These are phyloP conservation scores for Eulemur macaco DNA, from an alignment of 2,113 vertebrate genomes.

Conservation along the genomic window DNA sequence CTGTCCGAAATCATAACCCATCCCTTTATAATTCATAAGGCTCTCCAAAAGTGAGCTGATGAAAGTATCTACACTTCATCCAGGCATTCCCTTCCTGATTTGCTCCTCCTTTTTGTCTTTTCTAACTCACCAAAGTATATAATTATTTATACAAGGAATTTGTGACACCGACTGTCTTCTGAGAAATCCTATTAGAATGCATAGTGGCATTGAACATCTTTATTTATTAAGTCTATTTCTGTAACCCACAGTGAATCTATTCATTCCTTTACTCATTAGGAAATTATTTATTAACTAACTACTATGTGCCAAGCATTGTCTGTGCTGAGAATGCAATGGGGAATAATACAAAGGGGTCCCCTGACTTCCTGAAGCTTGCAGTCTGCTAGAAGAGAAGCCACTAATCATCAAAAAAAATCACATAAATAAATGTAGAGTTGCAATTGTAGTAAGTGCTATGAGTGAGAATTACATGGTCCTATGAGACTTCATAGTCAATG, in stretches of 20 bases:
- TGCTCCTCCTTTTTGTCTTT: neutral
- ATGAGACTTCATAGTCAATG: neutral
- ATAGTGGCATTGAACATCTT: neutral
- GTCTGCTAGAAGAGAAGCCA: neutral
- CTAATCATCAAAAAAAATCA: conserved; percentile 12
- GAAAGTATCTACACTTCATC: neutral
- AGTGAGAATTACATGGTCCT: neutral
- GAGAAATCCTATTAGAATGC: neutral
- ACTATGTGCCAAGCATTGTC: neutral
- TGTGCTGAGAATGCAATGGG: conserved; percentile 1
- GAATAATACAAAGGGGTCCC: neutral
- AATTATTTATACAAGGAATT: neutral
- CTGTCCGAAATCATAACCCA: neutral
- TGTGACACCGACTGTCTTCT: neutral
- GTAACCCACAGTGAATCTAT: conserved; percentile 18
- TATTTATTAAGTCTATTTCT: conserved; percentile 27
- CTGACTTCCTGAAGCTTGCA: neutral
- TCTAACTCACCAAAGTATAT: neutral
- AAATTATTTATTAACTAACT: conserved; percentile 36
- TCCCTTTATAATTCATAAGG: neutral
- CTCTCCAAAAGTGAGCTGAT: neutral
- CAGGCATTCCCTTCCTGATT: neutral
- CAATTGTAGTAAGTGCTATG: neutral
- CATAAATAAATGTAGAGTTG: neutral
- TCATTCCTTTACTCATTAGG: conserved; percentile 16